These are phyloP conservation scores for Nesidiocoris tenuis DNA, from an alignment of 2,888 invertebrate species.

Conservation along the genomic window DNA sequence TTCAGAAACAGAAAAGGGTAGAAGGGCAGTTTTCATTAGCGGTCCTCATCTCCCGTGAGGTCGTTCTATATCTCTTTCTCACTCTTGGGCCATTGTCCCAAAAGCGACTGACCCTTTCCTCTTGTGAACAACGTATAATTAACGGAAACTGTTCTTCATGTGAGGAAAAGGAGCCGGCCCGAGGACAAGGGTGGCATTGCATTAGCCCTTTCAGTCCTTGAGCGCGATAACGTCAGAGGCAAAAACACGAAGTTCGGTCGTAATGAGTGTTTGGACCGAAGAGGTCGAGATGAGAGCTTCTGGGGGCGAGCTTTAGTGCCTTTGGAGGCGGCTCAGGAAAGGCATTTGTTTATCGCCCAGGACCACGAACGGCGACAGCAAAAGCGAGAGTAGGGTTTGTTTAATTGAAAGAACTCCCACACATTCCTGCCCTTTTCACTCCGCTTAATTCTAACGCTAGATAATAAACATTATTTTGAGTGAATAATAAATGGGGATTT, in stretches of 20 bases:
- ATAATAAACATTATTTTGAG: no score
- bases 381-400: slow-evolving; percentile 1
- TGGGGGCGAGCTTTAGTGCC: not conserved
- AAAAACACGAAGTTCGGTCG: slow-evolving; percentile 19
- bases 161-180: slow-evolving; percentile 31
- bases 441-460: no score
- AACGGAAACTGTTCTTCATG: slow-evolving; percentile 40
- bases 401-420: slow-evolving; percentile 38
- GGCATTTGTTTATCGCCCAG: slow-evolving; percentile 43
- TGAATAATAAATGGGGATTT: no score
- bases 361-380: slow-evolving; percentile 3
- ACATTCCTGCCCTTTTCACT: slow-evolving; percentile 11
- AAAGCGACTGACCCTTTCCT: not conserved
- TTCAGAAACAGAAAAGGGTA: not conserved
- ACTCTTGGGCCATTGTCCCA: not conserved
- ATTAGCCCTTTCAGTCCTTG: not conserved
- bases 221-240: slow-evolving; percentile 31
- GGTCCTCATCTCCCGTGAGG: not conserved
- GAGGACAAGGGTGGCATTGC: not conserved
- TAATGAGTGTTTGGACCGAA: not conserved
- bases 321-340: slow-evolving; percentile 27
- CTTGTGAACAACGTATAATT: slow-evolving; percentile 20
- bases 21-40: slow-evolving; percentile 30
- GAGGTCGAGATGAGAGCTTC: not conserved
- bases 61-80: not conserved